Percentiles rank a stretch among this genome's conserved stretches.
Conservation (phyloP, 2,113 vertebrate genomes). For the Crotalus tigris region DNA sequence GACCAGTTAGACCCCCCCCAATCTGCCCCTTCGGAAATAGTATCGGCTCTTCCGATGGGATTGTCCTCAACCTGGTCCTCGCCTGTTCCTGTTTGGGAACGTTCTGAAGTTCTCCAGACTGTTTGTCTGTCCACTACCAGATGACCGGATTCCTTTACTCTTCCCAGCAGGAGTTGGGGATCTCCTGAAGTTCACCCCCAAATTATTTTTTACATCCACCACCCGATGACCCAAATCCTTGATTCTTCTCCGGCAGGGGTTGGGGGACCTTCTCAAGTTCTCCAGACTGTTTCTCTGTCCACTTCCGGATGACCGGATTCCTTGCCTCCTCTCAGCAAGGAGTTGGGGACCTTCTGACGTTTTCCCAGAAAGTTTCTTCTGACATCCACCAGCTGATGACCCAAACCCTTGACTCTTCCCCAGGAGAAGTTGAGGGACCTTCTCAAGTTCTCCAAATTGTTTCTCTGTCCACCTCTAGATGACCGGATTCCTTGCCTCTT, state of each 20-base stretch:
- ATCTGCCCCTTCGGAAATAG: not conserved
- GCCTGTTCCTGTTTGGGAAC: fast-evolving
- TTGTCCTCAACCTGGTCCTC: not conserved
- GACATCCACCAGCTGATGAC: too few species aligned
- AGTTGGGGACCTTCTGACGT: not conserved
- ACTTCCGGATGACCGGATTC: not conserved
- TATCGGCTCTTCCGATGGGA: not conserved
- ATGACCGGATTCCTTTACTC: fast-evolving
- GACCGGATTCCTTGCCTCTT: fast-evolving
- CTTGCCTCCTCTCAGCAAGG: fast-evolving
- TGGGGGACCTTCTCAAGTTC: too few species aligned
- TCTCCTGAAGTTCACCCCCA: not conserved
- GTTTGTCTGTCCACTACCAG: not conserved
- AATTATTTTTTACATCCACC: too few species aligned
- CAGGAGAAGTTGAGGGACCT: not conserved
- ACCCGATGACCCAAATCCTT: too few species aligned
- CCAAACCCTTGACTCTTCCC: not conserved
- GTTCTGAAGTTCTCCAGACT: not conserved
- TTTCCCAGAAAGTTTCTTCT: not conserved
- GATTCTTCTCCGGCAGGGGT: too few species aligned
- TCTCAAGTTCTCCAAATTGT: not conserved
- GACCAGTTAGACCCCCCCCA: not conserved
- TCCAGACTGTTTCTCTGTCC: too few species aligned
- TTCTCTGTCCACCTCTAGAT: not conserved
- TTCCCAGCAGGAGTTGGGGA: too few species aligned